Evolutionary conservation across 2,888 invertebrate genomes (phyloP), one percentile per base, ranked within the genome.

Genomic region (Drosophila peninsularis): DNA sequence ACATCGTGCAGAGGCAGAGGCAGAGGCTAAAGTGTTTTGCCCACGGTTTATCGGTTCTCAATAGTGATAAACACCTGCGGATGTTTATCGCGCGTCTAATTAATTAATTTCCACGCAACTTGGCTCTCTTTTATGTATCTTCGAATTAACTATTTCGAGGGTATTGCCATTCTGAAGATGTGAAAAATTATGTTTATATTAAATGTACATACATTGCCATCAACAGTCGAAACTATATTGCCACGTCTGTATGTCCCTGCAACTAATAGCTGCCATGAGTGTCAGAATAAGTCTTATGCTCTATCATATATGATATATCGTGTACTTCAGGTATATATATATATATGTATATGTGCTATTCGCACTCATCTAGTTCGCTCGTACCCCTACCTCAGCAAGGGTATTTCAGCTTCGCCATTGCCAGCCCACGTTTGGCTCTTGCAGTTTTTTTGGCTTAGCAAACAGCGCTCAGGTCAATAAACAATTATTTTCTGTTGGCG

Each of bases 1-100:
- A 62, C 47, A 62, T 62, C 39, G 37, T 24, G 44, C 11, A 32
- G 41, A n/a, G 42, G 30, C 37, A 6, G 37, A 11, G 17, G 44
- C 11, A 32, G 41, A n/a, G 42, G 30, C 37, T 11, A 52, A 11
- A 27, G 24, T 21, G n/a, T 36, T 9, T 36, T 32, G 14, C 34
- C 49, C 49, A 37, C n/a, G 24, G 5, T 37, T n/a, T 52, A 52
- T 14, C 54, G 32, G 21, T 44, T 58, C 57, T 62, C 34, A 50
- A 45, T 24, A 37, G 53, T 57, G 69, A 67, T 82, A 74, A 79
- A 57, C 56, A 65, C 17, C 47, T 44, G 69, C 71, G 68, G 77
- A 84, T 84, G 84, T 82, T 82, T 79, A 84, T 64, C 64, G 66
- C 50, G n/a, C 27, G 36, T 49, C 37, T 50, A 72, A 82, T 77